Conservation (phyloP, 1,140 invertebrate species). For the Manduca sexta region DNA sequence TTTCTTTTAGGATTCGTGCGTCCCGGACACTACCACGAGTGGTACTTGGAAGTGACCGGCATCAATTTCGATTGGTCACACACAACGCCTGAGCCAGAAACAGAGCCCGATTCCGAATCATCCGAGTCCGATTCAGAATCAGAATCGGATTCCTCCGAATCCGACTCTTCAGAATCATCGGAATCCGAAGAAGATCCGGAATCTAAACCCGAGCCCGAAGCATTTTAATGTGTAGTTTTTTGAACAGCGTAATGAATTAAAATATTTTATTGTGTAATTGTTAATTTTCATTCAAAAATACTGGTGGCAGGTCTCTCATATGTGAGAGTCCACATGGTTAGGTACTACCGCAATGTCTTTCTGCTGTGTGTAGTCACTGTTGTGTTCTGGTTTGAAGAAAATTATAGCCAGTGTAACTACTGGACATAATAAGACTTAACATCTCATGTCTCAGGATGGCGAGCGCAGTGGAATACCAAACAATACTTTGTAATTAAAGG, state of each 20-base stretch:
- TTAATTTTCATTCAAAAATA: too few species aligned
- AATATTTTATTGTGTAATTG: too few species aligned
- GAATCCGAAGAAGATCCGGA: neutral
- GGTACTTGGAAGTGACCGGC: slow-evolving; percentile 45
- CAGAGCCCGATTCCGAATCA: slow-evolving; percentile 2
- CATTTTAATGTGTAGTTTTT: neutral
- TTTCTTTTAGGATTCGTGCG: slow-evolving; percentile 49
- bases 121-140: neutral
- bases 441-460: too few species aligned
- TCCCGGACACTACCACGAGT: slow-evolving; percentile 49
- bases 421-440: too few species aligned
- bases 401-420: too few species aligned
- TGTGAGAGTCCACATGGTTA: too few species aligned
- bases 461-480: too few species aligned
- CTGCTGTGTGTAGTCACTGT: too few species aligned
- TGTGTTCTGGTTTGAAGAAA: too few species aligned
- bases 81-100: slow-evolving; percentile 4
- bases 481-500: too few species aligned
- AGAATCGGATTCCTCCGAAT: neutral
- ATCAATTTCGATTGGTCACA: slow-evolving; percentile 57
- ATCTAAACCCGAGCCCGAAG: neutral
- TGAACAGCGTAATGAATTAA: neutral
- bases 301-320: too few species aligned
- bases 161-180: neutral
- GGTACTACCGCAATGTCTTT: too few species aligned